Evolutionary conservation across 1,140 invertebrate genomes (phyloP), one percentile per base, ranked within the genome.

Genomic region (Augochlora pura): DNA sequence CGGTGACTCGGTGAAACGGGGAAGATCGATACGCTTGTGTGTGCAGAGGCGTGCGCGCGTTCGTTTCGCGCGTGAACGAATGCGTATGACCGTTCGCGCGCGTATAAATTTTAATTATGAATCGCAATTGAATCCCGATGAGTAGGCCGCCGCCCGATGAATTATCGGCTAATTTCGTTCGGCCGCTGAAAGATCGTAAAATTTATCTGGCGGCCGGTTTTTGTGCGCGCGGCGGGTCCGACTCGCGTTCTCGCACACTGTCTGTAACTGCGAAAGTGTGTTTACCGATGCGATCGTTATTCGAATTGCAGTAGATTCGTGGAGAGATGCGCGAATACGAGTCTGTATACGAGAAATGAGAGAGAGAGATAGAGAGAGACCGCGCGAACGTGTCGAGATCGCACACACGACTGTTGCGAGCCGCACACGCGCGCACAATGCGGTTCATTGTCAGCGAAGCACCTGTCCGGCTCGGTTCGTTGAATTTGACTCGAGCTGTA

Each of bases 401-500:
- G 32, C 32, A 32, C 32, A 32, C 32, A 32, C 32, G 32, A 32
- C 1, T 32, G 32, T 25, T 8, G 25, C 59, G 59, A 25, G 59
- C 59, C 59, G 16, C 60, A 18, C 27, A 27, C 14, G n/a, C 21
- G 16, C 12, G 25, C n/a, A 18, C n/a, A 66, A 5, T 39, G 39
- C 32, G 10, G 46, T 63, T 38, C 54, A 84, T 85, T 84, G 82
- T 81, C 78, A 71, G 54, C 18, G 63, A 60, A 60, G 46, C 83
- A 85, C 83, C 82, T 85, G 83, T 85, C 71, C 77, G 46, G 49
- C 60, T 54, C 73, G 77, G 59, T 62, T 75, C 63, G 64, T 76
- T 73, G 65, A 81, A 81, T 85, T 85, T 84, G 82, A 81, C 46
- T 67, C 77, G 77, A 64, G 39, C 71, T 76, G 42, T 84, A 84